These are phyloP conservation scores for Aviceda subcristata DNA, from an alignment of 2,113 vertebrate genomes.

Conservation along the genomic window DNA sequence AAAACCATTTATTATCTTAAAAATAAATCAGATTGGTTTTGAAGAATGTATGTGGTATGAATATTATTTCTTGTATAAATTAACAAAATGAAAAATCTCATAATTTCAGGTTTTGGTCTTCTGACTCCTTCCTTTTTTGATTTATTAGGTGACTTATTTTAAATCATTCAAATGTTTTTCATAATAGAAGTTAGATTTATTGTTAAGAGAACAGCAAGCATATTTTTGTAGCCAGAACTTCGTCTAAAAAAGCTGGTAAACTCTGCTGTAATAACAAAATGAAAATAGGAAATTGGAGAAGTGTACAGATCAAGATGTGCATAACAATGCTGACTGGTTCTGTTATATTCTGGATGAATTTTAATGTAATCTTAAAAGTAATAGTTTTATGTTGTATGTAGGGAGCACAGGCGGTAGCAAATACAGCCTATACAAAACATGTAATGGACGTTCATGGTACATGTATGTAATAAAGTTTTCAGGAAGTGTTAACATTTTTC, in stretches of 20 bases:
- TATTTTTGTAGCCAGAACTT: not conserved
- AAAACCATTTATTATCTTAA: not conserved
- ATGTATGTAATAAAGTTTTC: not conserved
- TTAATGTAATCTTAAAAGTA: not conserved
- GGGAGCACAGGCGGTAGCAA: not conserved
- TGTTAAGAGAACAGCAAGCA: not conserved
- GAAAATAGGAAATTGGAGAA: not conserved
- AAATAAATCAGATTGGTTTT: not conserved
- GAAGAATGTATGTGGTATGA: not conserved
- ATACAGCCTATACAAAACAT: not conserved
- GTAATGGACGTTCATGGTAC: not conserved
- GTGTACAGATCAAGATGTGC: not conserved
- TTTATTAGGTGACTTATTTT: not conserved
- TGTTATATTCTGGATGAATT: not conserved
- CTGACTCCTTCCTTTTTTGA: not conserved
- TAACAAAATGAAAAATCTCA: not conserved
- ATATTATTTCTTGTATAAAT: not conserved
- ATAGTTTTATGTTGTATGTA: not conserved
- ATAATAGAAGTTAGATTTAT: not conserved
- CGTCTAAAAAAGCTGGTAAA: not conserved
- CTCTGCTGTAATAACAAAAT: not conserved
- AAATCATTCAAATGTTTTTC: not conserved
- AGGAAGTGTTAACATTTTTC: not conserved
- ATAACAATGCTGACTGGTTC: not conserved
- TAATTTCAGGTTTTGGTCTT: not conserved